phyloP scores from a whole-genome alignment of 2,888 invertebrate species.

The Amphipyra berbera region DNA sequence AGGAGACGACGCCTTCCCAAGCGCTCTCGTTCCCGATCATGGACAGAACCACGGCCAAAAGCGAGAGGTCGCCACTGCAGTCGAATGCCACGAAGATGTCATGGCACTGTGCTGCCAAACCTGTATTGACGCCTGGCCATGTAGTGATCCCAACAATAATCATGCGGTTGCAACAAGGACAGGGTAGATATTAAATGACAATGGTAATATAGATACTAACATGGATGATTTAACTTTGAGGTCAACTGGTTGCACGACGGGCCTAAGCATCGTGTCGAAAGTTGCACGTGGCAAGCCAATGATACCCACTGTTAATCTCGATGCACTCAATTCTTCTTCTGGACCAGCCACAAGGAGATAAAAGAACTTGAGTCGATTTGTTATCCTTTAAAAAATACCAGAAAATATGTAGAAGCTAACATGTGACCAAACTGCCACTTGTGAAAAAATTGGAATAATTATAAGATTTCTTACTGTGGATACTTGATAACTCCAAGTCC shows the following conservation, averaged over 20 bases:
- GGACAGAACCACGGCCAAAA: no score
- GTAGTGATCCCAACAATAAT: no score
- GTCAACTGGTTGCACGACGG: slow-evolving; percentile 63
- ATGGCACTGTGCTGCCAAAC: no score
- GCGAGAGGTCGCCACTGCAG: no score
- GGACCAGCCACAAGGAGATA: slow-evolving; percentile 87
- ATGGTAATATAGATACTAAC: slow-evolving; percentile 54
- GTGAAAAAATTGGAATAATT: slow-evolving; percentile 5
- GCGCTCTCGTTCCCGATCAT: no score
- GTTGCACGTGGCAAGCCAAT: slow-evolving; percentile 88
- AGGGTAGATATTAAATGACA: no score
- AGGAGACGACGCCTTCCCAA: no score
- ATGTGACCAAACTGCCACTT: not conserved
- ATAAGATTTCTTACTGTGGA: slow-evolving; percentile 67
- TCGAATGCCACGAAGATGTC: no score
- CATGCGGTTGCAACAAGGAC: no score
- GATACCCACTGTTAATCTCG: slow-evolving; percentile 89
- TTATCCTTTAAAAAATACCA: slow-evolving; percentile 57
- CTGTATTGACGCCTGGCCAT: no score
- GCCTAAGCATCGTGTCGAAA: slow-evolving; percentile 90
- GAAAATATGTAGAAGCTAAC: not conserved
- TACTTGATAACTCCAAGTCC: slow-evolving; percentile 86
- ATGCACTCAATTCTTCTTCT: slow-evolving; percentile 85
- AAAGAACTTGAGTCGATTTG: slow-evolving; percentile 86
- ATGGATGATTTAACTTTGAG: slow-evolving; percentile 75